Evolutionary conservation across 53 echinoderm and acorn worm genomes (phyloP).

Genomic region (Henricia sp.): DNA sequence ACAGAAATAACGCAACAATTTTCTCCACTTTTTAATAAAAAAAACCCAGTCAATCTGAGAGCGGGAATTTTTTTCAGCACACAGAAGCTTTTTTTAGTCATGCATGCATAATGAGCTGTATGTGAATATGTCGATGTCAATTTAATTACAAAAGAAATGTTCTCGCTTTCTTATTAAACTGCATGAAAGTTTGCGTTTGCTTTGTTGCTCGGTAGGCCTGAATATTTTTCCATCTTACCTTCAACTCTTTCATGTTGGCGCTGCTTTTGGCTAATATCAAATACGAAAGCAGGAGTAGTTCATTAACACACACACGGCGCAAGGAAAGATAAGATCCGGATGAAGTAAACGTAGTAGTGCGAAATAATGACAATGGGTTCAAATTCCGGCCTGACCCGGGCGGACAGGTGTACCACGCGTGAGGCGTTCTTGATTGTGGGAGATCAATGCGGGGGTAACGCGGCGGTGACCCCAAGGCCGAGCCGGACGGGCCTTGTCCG

Average conservation of each 20-base stretch:
- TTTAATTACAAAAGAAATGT: no score
- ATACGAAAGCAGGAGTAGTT: neutral
- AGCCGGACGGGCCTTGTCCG: neutral
- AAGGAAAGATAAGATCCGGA: neutral
- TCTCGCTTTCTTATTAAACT: no score
- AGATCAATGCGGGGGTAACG: neutral
- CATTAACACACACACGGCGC: neutral
- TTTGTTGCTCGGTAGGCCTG: no score
- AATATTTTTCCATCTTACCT: no score
- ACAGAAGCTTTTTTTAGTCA: no score
- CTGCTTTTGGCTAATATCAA: slow-evolving; percentile 10
- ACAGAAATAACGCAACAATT: no score
- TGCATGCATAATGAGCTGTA: no score
- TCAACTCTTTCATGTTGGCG: slow-evolving; percentile 26
- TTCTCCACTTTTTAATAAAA: no score
- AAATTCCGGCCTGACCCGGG: neutral
- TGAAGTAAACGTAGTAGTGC: slow-evolving; percentile 4
- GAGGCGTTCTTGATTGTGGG: slow-evolving; percentile 29
- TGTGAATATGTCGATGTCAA: no score
- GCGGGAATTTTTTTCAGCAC: no score
- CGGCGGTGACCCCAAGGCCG: slow-evolving; percentile 33
- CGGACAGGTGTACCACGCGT: slow-evolving; percentile 23
- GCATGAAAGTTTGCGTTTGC: neutral
- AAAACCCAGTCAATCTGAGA: no score
- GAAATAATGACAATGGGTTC: slow-evolving; percentile 24